Evolutionary conservation across 1,140 invertebrate genomes (phyloP), one percentile per base, ranked within the genome.

Genomic region (Orchesella cincta): DNA sequence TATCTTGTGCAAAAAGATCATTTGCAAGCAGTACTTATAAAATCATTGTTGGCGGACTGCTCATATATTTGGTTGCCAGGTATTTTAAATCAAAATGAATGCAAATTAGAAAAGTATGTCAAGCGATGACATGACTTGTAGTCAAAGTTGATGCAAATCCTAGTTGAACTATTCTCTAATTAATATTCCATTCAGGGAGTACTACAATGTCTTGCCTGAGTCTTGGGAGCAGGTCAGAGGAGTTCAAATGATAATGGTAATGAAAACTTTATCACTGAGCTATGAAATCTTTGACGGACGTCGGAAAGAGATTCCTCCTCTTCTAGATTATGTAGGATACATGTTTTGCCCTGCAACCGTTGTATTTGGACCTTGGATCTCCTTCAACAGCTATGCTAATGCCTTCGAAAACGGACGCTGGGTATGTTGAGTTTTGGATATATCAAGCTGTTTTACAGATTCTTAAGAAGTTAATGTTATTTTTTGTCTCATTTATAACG

Each of bases 281-380:
- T 92, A 92, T 85, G 94, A 96, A 82, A 81, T 93, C 29, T 90
- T 92, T 78, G 86, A 85, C 78, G 85, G 86, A 75, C 83, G 88
- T 62, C 86, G 88, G 67, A 86, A 87, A 39, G 84, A 85, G n/a
- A 85, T 90, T 75, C 91, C 91, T 20, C 86, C 87, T 78, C 85
- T 90, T 78, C 86, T 88, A 76, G 89, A 90, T 82, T 95, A 90
- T 85, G 86, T 89, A 81, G 95, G 95, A 3, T 98, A 98, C 83
- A 87, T 93, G 62, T 89, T 95, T 67, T 93, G 92, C 86, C 91
- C 93, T 52, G 92, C 92, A 3, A 95, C 92, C 82, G 90, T 91
- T 80, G 88, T 96, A 77, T 91, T 98, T 86, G 96, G 96, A 0
- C 95, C 96, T 0, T 98, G 96, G 96, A 89, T 94, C 73, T 89